Evolutionary conservation across 53 echinoderm and acorn worm species (phyloP), one percentile per base, ranked within the genome.

Genomic region (Henricia sp.): DNA sequence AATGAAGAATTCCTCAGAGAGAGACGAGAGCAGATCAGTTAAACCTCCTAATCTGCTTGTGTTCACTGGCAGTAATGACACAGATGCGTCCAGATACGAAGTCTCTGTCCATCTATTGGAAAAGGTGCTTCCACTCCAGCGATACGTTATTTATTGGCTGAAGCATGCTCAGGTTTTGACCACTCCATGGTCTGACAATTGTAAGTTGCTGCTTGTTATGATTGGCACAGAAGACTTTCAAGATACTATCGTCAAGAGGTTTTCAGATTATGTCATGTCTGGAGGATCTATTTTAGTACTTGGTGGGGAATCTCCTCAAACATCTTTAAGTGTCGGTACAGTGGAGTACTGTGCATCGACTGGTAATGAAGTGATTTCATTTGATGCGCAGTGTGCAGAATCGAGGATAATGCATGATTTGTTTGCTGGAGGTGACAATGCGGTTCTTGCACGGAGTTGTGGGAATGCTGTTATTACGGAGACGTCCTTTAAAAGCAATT

Each of bases 31-130:
- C 28, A 56, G 2, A 38, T 14, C 8, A 1, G 27, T 30, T 2
- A 97, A 91, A 84, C 92, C 94, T 8, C 99, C 99, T 2, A 99
- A 99, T 69, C 40, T 94, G 74, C 82, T 97, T 33, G 84, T 99
- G 52, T 94, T 88, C 69, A 88, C 90, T 1, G 94, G 92, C 13
- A 37, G 68, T 3, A 86, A 86, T 28, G 90, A 88, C 4, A 52
- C 70, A 25, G 94, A 89, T 36, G 51, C 58, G n/a, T 64, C 86
- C 28, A 50, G 59, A 34, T 92, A 72, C 66, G 86, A 84, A 34
- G 59, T 53, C 6, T 33, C 84, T 17, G 41, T 42, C 25, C 37
- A 40, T 57, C 88, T 90, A 62, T 77, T 96, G 30, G 87, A 93
- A 38, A 87, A 87, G 27, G 92, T 90, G 73, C 43, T 99, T 6